phyloP scores from a whole-genome alignment of 2,113 vertebrate species.

The cat (Felis catus) region F.catus_Fca126_mat1.0 CM031412.1:130730001-130730500 shows the following conservation, averaged over 20 bases:
- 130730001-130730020: background rate
- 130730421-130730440: background rate
- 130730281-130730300: background rate
- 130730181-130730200: background rate
- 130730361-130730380: background rate
- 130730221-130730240: background rate
- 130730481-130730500: slow-evolving; percentile 5
- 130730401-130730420: background rate
- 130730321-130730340: background rate
- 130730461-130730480: background rate
- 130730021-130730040: background rate
- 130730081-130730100: background rate
- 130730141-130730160: background rate
- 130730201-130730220: background rate
- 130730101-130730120: background rate
- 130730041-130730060: background rate
- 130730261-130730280: background rate
- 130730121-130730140: background rate
- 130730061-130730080: background rate
- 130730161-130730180: background rate
- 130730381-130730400: background rate
- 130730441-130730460: background rate
- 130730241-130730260: background rate
- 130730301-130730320: background rate
- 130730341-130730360: background rate